Base-by-base conservation (phyloP, 2,113 vertebrate species). In the Cavia porcellus region DNA sequence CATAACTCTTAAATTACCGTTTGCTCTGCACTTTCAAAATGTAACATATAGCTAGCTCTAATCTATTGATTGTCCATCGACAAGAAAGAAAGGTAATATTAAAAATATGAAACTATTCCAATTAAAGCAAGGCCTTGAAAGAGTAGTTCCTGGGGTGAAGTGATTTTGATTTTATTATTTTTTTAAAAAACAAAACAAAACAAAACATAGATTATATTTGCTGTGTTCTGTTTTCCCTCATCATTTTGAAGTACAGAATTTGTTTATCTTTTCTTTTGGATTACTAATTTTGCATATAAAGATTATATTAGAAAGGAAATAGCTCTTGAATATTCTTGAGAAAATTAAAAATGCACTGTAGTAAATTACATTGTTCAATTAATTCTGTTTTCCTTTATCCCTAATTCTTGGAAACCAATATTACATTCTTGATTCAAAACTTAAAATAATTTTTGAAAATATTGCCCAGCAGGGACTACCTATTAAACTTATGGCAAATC, bases 301-400 rank as follows among this genome's bases (percentile, higher is more conserved):
- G 86, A 50, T 98, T 32, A 84, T 96, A 84, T 89, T 74, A 91
- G 47, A 86, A 86, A 87, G 19, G 3, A 97, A 95, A 90, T 87
- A 87, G 1, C 81, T 98, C 61, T 64, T 50, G 50, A 84, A 93
- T 92, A 81, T 3, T 1, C 28, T 92, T 47, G 25, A 62, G 75
- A 93, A 97, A 68, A 66, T 2, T 64, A 50, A 87, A 30, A 94
- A 38, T 32, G 88, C 10, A 52, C 3, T 88, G 8, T 5, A 89
- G 50, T 83, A 61, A 95, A 30, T 95, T 70, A 7, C 19, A 90
- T 96, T 79, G 30, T 10, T 96, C 45, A 97, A 24, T 55, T 38
- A 83, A 17, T 30, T 74, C 2, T 0, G 1, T 61, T 61, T 38
- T 35, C 12, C 42, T 87, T 2, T 59, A 17, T 10, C 17, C 4